Conservation (phyloP, 2,113 vertebrate genomes). For the Azemiops feae region DNA sequence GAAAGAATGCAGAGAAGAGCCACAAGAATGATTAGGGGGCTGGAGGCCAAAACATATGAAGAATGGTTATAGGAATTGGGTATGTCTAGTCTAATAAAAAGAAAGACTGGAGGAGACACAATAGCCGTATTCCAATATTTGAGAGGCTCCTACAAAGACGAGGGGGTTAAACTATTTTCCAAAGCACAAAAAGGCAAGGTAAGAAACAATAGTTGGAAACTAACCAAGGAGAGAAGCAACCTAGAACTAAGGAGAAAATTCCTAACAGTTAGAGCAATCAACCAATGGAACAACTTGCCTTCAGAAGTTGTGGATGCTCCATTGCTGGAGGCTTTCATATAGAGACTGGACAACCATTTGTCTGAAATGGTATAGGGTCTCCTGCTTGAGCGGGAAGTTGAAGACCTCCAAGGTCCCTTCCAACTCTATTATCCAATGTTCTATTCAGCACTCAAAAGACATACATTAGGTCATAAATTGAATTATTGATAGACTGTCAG, state of each 20-base stretch:
- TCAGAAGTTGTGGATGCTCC: too few relatives aligned
- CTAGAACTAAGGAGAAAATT: too few relatives aligned
- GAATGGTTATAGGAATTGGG: not conserved
- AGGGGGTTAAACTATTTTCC: not conserved
- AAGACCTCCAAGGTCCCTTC: too few relatives aligned
- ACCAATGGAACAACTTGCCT: too few relatives aligned
- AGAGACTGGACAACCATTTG: too few relatives aligned
- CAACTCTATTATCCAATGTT: too few relatives aligned
- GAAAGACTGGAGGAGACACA: not conserved
- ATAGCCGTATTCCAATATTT: not conserved
- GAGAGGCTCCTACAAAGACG: not conserved
- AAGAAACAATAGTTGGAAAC: not conserved
- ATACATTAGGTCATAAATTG: not conserved
- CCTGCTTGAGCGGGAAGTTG: too few relatives aligned
- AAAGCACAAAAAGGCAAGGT: not conserved
- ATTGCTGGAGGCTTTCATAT: too few relatives aligned
- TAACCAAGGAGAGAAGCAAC: not conserved
- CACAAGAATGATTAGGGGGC: not conserved
- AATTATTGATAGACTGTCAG: not conserved
- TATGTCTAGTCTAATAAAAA: not conserved
- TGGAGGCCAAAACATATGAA: not conserved
- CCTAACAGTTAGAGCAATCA: too few relatives aligned
- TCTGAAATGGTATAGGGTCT: too few relatives aligned
- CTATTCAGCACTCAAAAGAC: not conserved
- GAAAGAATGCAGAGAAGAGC: too few relatives aligned